phyloP scores from a whole-genome alignment of 2,797 vertebrate species.

The Orestias chungarensis region DNA sequence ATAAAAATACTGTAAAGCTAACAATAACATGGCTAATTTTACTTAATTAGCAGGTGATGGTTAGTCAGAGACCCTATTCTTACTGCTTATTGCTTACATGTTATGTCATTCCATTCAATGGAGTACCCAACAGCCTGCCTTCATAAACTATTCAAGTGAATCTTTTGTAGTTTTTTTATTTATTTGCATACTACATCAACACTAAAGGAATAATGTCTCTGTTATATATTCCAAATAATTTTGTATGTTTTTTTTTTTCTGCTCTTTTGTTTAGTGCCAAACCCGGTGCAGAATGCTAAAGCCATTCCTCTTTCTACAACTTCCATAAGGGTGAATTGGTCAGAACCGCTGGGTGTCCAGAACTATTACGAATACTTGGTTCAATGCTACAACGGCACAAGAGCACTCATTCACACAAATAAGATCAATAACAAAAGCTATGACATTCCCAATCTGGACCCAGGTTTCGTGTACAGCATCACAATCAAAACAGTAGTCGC shows the following conservation, averaged over 20 bases:
- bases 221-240: background rate
- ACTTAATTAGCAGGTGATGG: too few species aligned
- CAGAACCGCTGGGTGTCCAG: conserved; percentile 6
- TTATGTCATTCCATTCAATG: too few species aligned
- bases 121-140: too few species aligned
- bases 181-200: background rate
- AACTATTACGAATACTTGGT: conserved; percentile 51
- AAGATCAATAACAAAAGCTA: fast-evolving
- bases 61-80: too few species aligned
- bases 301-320: conserved; percentile 36
- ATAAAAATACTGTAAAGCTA: too few species aligned
- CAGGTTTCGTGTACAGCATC: conserved; percentile 64
- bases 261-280: conserved; percentile 55
- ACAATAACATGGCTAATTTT: too few species aligned
- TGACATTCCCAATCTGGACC: conserved; percentile 31
- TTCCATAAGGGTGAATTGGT: conserved; percentile 63
- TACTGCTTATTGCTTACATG: too few species aligned
- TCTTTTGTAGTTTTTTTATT: background rate
- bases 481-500: conserved; percentile 45
- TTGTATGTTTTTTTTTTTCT: background rate
- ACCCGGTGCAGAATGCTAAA: conserved; percentile 57
- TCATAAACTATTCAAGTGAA: too few species aligned
- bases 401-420: fast-evolving
- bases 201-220: background rate
- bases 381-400: background rate